A percentile compares a stretch with the other conserved stretches of the same genome.
phyloP scores from a whole-genome alignment of 2,888 invertebrate species.

The Erebia aethiops region DNA sequence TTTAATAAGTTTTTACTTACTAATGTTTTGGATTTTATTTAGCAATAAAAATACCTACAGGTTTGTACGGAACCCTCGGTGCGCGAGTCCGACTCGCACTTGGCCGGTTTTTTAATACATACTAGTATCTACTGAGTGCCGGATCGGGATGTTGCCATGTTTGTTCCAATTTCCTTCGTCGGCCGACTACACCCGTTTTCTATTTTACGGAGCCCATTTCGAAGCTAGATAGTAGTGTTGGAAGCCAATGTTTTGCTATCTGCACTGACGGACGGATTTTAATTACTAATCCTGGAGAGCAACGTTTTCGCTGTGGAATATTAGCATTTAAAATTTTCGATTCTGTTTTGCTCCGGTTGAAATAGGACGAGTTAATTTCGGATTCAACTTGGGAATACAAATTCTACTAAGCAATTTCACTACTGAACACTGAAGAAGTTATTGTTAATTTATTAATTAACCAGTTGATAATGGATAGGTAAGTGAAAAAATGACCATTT shows the following conservation, averaged over 20 bases:
- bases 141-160: constrained; percentile 66
- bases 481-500: no score
- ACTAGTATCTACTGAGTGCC: constrained; percentile 39
- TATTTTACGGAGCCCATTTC: constrained; percentile 55
- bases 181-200: constrained; percentile 56
- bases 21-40: no score
- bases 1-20: no score
- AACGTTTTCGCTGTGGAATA: constrained; percentile 12
- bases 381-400: constrained; percentile 1
- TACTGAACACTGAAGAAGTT: not conserved
- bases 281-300: constrained; percentile 30
- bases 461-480: no score
- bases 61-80: no score
- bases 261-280: constrained; percentile 34
- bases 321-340: constrained; percentile 19
- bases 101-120: constrained; percentile 35
- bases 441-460: not conserved
- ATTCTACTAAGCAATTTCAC: constrained; percentile 6
- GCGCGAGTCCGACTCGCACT: no score
- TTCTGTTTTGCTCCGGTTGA: constrained; percentile 9
- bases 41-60: no score
- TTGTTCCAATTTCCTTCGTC: constrained; percentile 76
- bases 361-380: constrained; percentile 4
- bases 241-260: constrained; percentile 40
- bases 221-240: constrained; percentile 9